Evolutionary conservation across 2,113 vertebrate genomes (phyloP).

Genomic region (Anguilla japonica): DNA sequence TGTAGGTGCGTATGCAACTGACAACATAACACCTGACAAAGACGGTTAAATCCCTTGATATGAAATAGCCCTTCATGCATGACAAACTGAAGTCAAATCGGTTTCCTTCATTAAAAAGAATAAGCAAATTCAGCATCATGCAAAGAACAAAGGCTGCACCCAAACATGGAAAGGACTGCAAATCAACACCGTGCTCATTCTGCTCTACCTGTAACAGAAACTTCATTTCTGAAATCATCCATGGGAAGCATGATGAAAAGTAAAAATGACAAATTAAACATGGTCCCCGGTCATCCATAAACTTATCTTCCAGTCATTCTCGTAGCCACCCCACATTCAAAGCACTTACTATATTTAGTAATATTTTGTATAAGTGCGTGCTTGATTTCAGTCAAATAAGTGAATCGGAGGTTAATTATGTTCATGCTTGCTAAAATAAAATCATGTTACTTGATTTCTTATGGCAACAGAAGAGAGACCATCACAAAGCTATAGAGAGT

Average conservation of each 20-base stretch:
- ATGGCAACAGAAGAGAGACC: not conserved
- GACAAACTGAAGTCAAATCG: not conserved
- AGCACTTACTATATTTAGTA: not conserved
- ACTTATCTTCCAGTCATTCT: not conserved
- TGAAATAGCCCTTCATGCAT: not conserved
- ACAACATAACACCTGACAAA: not conserved
- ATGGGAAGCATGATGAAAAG: not conserved
- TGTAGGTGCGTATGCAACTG: too few species aligned
- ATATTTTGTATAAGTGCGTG: not conserved
- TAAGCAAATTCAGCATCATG: not conserved
- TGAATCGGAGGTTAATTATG: not conserved
- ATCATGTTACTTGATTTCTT: not conserved
- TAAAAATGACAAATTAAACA: not conserved
- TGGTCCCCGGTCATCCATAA: not conserved
- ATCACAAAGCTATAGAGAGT: not conserved
- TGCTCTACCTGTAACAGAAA: not conserved
- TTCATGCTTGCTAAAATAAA: not conserved
- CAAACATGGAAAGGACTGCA: not conserved
- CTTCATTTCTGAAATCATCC: constrained; percentile 1
- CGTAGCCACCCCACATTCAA: not conserved
- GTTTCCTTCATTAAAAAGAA: not conserved
- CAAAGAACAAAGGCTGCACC: not conserved
- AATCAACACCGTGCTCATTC: not conserved
- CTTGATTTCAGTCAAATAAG: not conserved
- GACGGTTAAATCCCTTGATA: not conserved